Evolutionary conservation across 2,113 vertebrate genomes (phyloP).

Genomic region (Albula glossodonta): DNA sequence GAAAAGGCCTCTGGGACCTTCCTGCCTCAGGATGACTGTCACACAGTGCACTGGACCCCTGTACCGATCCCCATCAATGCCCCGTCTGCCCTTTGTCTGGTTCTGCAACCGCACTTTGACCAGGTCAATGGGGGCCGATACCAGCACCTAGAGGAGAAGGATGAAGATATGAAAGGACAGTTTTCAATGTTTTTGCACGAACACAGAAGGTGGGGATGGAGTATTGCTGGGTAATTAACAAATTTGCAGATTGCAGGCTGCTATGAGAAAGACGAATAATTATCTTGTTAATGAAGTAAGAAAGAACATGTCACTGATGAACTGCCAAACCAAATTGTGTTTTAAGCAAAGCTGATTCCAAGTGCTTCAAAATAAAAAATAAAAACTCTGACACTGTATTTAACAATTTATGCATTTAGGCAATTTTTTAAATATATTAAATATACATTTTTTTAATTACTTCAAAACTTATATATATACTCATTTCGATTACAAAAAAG

Average conservation of each 20-base stretch:
- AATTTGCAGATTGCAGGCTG: neutral
- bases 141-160: constrained; percentile 60
- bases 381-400: neutral
- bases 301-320: neutral
- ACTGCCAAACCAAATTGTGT: neutral
- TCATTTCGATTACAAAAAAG: too few species aligned
- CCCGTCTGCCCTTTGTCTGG: constrained; percentile 49
- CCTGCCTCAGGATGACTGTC: constrained; percentile 62
- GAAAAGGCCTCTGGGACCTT: constrained; percentile 72
- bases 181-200: constrained; percentile 29
- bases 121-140: constrained; percentile 75
- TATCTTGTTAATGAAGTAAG: neutral
- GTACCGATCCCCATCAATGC: constrained; percentile 48
- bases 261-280: neutral
- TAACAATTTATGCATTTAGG: neutral
- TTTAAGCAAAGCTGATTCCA: neutral
- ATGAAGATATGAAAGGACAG: neutral
- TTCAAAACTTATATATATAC: too few species aligned
- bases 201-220: neutral
- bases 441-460: too few species aligned
- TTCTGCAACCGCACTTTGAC: constrained; percentile 83
- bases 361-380: neutral
- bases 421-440: neutral
- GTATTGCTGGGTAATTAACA: neutral
- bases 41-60: constrained; percentile 72